phyloP scores from a whole-genome alignment of 1,140 invertebrate genomes.

The Phymastichus coffea region DNA sequence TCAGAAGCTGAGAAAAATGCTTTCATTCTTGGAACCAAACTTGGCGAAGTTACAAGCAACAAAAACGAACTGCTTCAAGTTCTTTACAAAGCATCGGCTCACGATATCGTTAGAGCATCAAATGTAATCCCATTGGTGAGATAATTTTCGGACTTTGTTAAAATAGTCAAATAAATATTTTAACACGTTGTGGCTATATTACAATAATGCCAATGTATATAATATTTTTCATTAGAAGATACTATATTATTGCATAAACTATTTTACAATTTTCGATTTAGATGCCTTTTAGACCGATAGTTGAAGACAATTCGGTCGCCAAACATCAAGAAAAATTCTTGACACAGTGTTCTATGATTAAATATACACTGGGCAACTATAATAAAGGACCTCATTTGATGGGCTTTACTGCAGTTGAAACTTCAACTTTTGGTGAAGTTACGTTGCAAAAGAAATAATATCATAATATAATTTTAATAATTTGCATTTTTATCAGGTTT shows the following conservation, averaged over 20 bases:
- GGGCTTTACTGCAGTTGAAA: conserved; percentile 62
- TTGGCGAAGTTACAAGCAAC: conserved; percentile 60
- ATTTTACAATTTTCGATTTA: too few species aligned
- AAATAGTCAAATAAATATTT: too few species aligned
- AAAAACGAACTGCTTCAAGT: conserved; percentile 57
- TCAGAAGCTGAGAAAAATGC: conserved; percentile 59
- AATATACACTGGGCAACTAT: conserved; percentile 56
- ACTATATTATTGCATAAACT: too few species aligned
- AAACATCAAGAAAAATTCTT: conserved; percentile 58
- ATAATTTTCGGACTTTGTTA: too few species aligned
- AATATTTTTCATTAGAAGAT: too few species aligned
- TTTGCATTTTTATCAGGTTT: not conserved
- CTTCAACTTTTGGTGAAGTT: conserved; percentile 62
- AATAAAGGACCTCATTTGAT: conserved; percentile 60
- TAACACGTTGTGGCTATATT: too few species aligned
- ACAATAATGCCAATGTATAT: too few species aligned
- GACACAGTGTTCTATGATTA: conserved; percentile 56
- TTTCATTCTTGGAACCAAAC: conserved; percentile 60
- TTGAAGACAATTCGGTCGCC: conserved; percentile 42
- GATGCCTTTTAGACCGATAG: conserved; percentile 51
- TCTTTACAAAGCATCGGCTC: conserved; percentile 32
- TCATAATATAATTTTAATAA: not conserved
- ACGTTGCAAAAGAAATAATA: not conserved
- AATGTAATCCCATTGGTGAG: conserved; percentile 7
- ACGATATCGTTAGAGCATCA: conserved; percentile 28